These are phyloP conservation scores for Bergia puertoricense DNA, from an alignment of 92 coral and sea anemone species.

Conservation along the genomic window DNA sequence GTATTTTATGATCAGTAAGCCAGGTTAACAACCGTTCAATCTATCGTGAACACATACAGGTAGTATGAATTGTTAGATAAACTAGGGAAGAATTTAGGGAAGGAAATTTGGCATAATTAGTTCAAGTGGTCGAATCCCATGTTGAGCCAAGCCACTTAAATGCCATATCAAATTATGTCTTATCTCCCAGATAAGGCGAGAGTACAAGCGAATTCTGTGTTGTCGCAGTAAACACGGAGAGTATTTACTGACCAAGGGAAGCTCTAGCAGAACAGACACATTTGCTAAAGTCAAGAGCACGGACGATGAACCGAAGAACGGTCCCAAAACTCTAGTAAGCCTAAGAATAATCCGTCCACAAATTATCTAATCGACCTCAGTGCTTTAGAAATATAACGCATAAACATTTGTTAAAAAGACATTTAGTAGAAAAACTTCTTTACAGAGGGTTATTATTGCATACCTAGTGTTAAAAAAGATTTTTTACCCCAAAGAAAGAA, in stretches of 20 bases:
- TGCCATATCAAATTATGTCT: neutral
- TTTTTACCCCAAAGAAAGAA: too few relatives aligned
- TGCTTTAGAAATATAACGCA: too few relatives aligned
- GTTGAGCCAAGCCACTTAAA: neutral
- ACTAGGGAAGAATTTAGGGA: too few relatives aligned
- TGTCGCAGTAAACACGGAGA: conserved; percentile 65
- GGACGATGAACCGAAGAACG: conserved; percentile 34
- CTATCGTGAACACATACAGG: too few relatives aligned
- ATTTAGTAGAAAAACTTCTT: too few relatives aligned
- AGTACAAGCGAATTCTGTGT: conserved; percentile 73
- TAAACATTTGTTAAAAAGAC: too few relatives aligned
- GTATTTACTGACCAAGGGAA: conserved; percentile 64
- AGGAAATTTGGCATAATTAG: neutral
- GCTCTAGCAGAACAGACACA: conserved; percentile 55
- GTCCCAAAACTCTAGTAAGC: conserved; percentile 19
- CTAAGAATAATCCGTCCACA: neutral
- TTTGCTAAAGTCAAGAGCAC: conserved; percentile 55
- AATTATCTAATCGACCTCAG: too few relatives aligned
- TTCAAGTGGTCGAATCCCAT: neutral
- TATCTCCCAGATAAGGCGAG: conserved; percentile 72
- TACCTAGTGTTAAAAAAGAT: too few relatives aligned
- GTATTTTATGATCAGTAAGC: too few relatives aligned
- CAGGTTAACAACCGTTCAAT: too few relatives aligned
- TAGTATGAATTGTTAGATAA: too few relatives aligned
- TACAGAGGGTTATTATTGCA: too few relatives aligned